phyloP scores from a whole-genome alignment of 2,113 vertebrate genomes.

The Neoarius graeffei region DNA sequence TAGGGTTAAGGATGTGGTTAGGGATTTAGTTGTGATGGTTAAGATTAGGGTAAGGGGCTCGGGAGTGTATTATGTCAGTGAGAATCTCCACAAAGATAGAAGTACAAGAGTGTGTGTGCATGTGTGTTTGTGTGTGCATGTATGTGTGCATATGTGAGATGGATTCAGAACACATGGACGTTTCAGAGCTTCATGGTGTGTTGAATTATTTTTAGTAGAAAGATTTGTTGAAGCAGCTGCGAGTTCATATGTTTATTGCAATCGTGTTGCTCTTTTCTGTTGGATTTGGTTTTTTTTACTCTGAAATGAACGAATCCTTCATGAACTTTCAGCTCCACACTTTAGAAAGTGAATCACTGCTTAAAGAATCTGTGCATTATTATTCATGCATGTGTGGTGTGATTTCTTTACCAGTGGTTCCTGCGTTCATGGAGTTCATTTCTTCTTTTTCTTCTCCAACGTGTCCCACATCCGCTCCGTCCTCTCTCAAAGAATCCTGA shows the following conservation, averaged over 20 bases:
- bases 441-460: not conserved
- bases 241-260: not conserved
- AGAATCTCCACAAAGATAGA: too few species aligned
- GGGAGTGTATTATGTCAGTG: too few species aligned
- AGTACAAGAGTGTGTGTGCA: not conserved
- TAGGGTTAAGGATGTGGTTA: too few species aligned
- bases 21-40: too few species aligned
- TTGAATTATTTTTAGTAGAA: not conserved
- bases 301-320: not conserved
- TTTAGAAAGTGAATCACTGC: not conserved
- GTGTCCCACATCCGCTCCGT: not conserved
- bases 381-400: not conserved
- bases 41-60: too few species aligned
- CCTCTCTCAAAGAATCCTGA: not conserved
- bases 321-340: not conserved
- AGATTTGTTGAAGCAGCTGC: not conserved
- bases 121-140: constrained; percentile 15
- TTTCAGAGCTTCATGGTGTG: not conserved
- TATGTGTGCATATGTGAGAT: constrained; percentile 1
- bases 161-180: not conserved
- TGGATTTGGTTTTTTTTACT: not conserved
- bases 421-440: not conserved
- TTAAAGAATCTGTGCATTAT: too few species aligned
- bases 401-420: not conserved
- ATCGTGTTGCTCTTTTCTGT: not conserved